Evolutionary conservation across 2,888 invertebrate genomes (phyloP).

Genomic region (Zhuqinia jingwanae): DNA sequence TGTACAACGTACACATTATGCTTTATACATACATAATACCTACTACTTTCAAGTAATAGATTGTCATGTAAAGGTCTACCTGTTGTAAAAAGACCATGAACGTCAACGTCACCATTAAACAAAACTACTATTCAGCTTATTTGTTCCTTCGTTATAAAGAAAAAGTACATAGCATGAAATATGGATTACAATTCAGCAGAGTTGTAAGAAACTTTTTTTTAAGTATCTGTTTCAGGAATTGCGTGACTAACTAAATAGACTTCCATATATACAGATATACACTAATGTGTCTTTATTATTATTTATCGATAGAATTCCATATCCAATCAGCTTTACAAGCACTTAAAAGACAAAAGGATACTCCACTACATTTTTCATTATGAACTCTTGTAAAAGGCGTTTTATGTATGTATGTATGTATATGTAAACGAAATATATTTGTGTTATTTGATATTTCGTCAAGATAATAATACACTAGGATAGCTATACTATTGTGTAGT

Average conservation of each 20-base stretch:
- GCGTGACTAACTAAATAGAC: conserved; percentile 15
- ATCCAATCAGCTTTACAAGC: conserved; percentile 3
- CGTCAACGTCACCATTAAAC: too few relatives aligned
- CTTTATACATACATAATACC: too few relatives aligned
- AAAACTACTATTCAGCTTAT: neutral
- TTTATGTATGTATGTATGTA: too few relatives aligned
- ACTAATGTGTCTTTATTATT: neutral
- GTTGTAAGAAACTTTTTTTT: neutral
- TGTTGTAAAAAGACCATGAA: too few relatives aligned
- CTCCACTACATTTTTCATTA: neutral
- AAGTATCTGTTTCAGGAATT: neutral
- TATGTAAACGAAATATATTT: too few relatives aligned
- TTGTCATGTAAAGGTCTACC: too few relatives aligned
- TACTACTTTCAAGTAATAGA: too few relatives aligned
- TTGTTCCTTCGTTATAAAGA: neutral
- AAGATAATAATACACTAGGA: neutral
- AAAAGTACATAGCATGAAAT: neutral
- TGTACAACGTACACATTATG: neutral
- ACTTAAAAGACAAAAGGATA: conserved; percentile 4
- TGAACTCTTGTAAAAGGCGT: too few relatives aligned
- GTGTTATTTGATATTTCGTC: neutral
- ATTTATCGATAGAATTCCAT: neutral
- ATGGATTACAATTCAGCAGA: neutral
- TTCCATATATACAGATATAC: too few relatives aligned
- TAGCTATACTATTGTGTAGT: neutral